phyloP scores from a whole-genome alignment of 2,888 invertebrate genomes.

The Microplitis deprimator region DNA sequence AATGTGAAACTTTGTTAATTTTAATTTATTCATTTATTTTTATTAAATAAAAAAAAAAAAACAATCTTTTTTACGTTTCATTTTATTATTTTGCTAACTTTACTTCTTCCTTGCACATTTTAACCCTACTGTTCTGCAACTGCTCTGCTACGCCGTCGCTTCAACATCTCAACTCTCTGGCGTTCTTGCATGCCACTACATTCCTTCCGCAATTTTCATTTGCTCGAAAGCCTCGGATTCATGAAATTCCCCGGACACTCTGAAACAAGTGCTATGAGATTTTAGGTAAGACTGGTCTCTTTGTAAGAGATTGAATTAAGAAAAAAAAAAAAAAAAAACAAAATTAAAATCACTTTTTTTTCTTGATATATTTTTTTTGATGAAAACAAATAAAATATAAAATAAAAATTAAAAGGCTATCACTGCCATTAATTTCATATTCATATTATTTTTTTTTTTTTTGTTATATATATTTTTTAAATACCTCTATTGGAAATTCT shows the following conservation, averaged over 20 bases:
- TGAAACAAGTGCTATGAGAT: conserved; percentile 19
- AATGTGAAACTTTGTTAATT: background rate
- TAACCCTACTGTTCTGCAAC: background rate
- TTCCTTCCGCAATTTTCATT: conserved; percentile 41
- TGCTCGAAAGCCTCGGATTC: conserved; percentile 32
- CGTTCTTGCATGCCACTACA: conserved; percentile 32
- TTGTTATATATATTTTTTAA: background rate
- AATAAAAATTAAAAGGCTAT: background rate
- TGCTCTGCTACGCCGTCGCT: conserved; percentile 1
- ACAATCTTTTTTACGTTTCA: conserved; percentile 17
- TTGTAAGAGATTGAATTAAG: conserved; percentile 26
- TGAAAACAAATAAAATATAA: background rate
- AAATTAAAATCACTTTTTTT: background rate
- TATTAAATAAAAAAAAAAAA: background rate
- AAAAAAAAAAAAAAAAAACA: background rate
- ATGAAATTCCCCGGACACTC: conserved; percentile 31
- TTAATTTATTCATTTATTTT: conserved; percentile 13
- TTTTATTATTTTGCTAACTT: background rate
- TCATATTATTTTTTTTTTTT: background rate
- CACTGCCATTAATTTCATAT: background rate
- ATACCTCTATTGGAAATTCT: conserved; percentile 12
- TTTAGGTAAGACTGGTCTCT: conserved; percentile 25
- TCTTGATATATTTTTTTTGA: background rate
- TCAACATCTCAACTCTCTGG: conserved; percentile 12
- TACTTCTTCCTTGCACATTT: background rate